A percentile compares a stretch with the other conserved stretches of the same genome.
Conservation (phyloP, 2,888 invertebrate genomes). For the Euproctis similis region DNA sequence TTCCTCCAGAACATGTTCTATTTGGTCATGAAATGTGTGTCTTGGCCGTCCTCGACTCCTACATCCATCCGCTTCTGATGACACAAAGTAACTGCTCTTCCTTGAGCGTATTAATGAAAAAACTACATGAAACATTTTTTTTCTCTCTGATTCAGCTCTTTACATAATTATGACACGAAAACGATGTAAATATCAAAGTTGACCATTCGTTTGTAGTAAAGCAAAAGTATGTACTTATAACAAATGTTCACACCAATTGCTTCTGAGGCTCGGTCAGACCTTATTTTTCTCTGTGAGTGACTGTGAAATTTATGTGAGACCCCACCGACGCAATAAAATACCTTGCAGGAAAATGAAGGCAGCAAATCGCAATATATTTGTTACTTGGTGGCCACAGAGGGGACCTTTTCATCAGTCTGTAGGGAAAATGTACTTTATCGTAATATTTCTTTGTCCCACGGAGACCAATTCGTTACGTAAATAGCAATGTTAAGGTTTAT, state of each 20-base stretch:
- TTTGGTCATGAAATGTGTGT: too few relatives aligned
- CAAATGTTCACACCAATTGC: slow-evolving; percentile 63
- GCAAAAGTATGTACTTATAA: slow-evolving; percentile 55
- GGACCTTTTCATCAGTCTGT: slow-evolving; percentile 60
- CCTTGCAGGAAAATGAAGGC: slow-evolving; percentile 73
- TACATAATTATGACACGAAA: too few relatives aligned
- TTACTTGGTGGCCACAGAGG: slow-evolving; percentile 64
- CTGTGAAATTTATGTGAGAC: slow-evolving; percentile 70
- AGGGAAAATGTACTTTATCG: slow-evolving; percentile 53
- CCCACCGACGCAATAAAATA: slow-evolving; percentile 74
- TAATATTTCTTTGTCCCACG: slow-evolving; percentile 39
- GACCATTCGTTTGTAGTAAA: slow-evolving; percentile 23
- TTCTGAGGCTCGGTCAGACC: slow-evolving; percentile 49
- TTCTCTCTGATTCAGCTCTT: too few relatives aligned
- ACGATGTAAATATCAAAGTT: slow-evolving; percentile 1
- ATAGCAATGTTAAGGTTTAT: too few relatives aligned
- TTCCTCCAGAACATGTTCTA: background rate
- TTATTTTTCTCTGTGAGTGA: slow-evolving; percentile 71
- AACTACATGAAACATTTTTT: too few relatives aligned
- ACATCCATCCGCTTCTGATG: too few relatives aligned
- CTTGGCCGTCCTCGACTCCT: too few relatives aligned
- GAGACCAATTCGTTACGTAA: slow-evolving; percentile 42
- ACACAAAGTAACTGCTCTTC: background rate
- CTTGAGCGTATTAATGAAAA: background rate
- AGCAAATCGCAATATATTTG: slow-evolving; percentile 74